phyloP scores from a whole-genome alignment of 2,113 vertebrate species.

The Trichomycterus rosablanca region DNA sequence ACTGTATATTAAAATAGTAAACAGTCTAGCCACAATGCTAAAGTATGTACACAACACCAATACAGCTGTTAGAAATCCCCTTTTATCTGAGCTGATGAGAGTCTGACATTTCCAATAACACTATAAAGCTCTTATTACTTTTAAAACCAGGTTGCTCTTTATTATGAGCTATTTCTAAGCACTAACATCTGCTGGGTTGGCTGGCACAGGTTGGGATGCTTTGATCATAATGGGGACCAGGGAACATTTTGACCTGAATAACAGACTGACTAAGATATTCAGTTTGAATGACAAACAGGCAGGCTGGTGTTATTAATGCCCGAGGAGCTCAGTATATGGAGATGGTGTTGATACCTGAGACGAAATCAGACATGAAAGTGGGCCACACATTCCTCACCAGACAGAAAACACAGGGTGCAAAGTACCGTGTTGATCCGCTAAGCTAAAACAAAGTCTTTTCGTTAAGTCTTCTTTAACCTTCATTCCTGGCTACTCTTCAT shows the following conservation, averaged over 20 bases:
- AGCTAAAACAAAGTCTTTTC: slow-evolving; percentile 51
- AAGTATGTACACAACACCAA: slow-evolving; percentile 7
- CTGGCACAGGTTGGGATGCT: background rate
- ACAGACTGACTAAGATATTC: background rate
- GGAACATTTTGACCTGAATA: slow-evolving; percentile 9
- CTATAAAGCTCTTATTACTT: slow-evolving; percentile 5
- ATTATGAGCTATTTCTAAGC: slow-evolving; percentile 7
- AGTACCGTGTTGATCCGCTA: slow-evolving; percentile 50
- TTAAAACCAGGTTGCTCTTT: slow-evolving; percentile 15
- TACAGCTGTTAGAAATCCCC: background rate
- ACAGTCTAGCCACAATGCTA: background rate
- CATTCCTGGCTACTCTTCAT: too few relatives aligned
- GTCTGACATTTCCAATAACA: slow-evolving; percentile 7
- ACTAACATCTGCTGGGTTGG: slow-evolving; percentile 17
- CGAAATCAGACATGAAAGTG: slow-evolving; percentile 37
- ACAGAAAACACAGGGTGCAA: slow-evolving; percentile 57
- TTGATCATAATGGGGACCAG: slow-evolving; percentile 14
- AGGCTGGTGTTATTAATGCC: background rate
- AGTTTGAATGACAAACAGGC: background rate
- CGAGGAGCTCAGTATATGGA: background rate
- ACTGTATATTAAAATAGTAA: too few relatives aligned
- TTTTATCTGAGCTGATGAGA: background rate
- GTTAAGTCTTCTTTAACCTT: slow-evolving; percentile 2
- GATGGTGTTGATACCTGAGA: background rate
- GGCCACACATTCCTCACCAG: slow-evolving; percentile 56